phyloP scores from a whole-genome alignment of 2,888 invertebrate genomes.

The Matsumyia berberina region DNA sequence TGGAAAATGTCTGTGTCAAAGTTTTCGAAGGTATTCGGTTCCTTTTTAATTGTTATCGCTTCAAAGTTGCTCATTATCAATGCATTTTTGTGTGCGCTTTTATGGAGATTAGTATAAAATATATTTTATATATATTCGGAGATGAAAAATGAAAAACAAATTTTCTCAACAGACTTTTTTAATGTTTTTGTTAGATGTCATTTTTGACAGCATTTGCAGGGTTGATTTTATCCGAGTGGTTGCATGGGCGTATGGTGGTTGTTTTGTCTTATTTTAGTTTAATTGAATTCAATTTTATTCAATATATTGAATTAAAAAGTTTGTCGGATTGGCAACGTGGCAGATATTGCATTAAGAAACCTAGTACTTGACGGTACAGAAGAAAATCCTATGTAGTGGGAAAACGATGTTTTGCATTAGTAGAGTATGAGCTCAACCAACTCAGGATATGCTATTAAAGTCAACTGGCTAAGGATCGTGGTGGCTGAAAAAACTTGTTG shows the following conservation, averaged over 20 bases:
- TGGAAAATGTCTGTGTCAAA: slow-evolving; percentile 25
- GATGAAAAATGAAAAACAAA: slow-evolving; percentile 28
- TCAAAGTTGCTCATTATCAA: slow-evolving; percentile 51
- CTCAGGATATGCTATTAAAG: no score
- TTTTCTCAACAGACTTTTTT: slow-evolving; percentile 45
- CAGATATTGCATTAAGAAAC: no score
- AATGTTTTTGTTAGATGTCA: slow-evolving; percentile 68
- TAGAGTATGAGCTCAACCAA: no score
- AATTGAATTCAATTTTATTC: not conserved
- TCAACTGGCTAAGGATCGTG: no score
- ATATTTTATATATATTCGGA: slow-evolving; percentile 35
- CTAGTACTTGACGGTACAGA: no score
- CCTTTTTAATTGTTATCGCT: slow-evolving; percentile 57
- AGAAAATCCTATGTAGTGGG: no score
- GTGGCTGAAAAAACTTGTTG: no score
- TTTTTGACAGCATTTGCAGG: slow-evolving; percentile 30
- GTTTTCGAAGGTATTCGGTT: slow-evolving; percentile 37
- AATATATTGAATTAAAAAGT: not conserved
- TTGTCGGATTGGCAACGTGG: no score
- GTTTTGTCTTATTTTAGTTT: not conserved
- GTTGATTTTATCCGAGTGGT: slow-evolving; percentile 16
- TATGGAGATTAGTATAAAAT: not conserved
- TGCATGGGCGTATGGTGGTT: slow-evolving; percentile 42
- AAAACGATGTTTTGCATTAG: no score
- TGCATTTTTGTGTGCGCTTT: slow-evolving; percentile 15